phyloP scores from a whole-genome alignment of 1,140 invertebrate species.

The Gryllus bimaculatus region DNA sequence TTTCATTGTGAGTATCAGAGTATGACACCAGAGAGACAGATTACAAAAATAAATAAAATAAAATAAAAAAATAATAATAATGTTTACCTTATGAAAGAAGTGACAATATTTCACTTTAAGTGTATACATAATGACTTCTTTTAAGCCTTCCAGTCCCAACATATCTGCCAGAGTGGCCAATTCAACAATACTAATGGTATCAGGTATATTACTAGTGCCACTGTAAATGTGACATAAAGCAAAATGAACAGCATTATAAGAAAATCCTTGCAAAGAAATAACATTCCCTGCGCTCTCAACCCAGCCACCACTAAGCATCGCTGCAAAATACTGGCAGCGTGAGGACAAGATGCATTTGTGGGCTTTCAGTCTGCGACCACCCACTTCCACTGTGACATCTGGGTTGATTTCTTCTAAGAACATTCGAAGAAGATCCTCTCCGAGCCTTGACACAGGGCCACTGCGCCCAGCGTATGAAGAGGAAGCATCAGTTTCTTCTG shows the following conservation, averaged over 20 bases:
- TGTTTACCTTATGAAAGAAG: constrained; percentile 69
- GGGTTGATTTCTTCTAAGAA: constrained; percentile 80
- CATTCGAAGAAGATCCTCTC: constrained; percentile 78
- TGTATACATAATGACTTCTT: constrained; percentile 78
- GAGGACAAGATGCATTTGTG: constrained; percentile 85
- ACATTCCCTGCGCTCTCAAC: constrained; percentile 68
- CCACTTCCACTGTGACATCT: constrained; percentile 72
- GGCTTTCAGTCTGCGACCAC: constrained; percentile 65
- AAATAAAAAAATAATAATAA: neutral
- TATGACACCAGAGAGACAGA: neutral
- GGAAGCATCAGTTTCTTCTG: constrained; percentile 41
- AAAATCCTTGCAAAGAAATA: constrained; percentile 73
- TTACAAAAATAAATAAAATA: neutral
- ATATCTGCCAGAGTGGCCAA: constrained; percentile 78
- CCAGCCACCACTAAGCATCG: constrained; percentile 75
- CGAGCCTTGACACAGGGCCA: constrained; percentile 54
- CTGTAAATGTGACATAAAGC: constrained; percentile 87
- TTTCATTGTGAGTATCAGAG: constrained; percentile 26
- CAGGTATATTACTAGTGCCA: constrained; percentile 66
- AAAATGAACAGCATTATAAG: constrained; percentile 75
- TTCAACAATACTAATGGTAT: constrained; percentile 74
- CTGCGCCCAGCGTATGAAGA: constrained; percentile 32
- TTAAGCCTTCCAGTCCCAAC: constrained; percentile 76
- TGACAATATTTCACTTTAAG: constrained; percentile 85
- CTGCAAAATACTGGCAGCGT: constrained; percentile 83